Conservation (phyloP, 2,797 vertebrate species). For the Helostoma temminkii region DNA sequence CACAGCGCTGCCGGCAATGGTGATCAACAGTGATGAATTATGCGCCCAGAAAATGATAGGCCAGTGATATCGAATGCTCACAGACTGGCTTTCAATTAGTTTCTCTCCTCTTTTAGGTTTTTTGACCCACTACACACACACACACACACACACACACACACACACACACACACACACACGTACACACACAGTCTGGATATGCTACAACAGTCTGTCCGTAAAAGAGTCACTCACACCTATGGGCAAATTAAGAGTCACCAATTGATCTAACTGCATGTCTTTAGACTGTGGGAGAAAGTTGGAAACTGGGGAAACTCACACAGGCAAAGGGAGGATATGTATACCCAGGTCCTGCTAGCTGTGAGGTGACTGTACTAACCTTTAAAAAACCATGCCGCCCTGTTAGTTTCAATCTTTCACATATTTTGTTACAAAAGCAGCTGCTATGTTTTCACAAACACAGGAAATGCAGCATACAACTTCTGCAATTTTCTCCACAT, state of each 20-base stretch:
- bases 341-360: too few relatives aligned
- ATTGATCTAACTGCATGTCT: too few relatives aligned
- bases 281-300: too few relatives aligned
- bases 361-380: too few relatives aligned
- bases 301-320: too few relatives aligned
- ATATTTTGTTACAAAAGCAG: neutral
- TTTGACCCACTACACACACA: too few relatives aligned
- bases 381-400: too few relatives aligned
- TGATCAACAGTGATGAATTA: slow-evolving; percentile 54
- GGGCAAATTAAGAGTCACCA: too few relatives aligned
- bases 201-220: too few relatives aligned
- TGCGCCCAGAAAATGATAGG: slow-evolving; percentile 51
- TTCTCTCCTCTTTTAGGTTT: neutral
- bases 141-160: slow-evolving; percentile 1
- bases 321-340: too few relatives aligned
- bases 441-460: slow-evolving; percentile 1
- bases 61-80: slow-evolving; percentile 43
- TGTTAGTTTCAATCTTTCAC: neutral
- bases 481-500: slow-evolving; percentile 22
- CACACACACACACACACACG: neutral
- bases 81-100: slow-evolving; percentile 30
- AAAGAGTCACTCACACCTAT: too few relatives aligned
- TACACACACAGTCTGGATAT: neutral
- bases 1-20: slow-evolving; percentile 8
- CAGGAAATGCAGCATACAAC: slow-evolving; percentile 5